A percentile compares a stretch with the other conserved stretches of the same genome.
Conservation (phyloP, 2,113 vertebrate genomes). For the Poeciliopsis prolifica region DNA sequence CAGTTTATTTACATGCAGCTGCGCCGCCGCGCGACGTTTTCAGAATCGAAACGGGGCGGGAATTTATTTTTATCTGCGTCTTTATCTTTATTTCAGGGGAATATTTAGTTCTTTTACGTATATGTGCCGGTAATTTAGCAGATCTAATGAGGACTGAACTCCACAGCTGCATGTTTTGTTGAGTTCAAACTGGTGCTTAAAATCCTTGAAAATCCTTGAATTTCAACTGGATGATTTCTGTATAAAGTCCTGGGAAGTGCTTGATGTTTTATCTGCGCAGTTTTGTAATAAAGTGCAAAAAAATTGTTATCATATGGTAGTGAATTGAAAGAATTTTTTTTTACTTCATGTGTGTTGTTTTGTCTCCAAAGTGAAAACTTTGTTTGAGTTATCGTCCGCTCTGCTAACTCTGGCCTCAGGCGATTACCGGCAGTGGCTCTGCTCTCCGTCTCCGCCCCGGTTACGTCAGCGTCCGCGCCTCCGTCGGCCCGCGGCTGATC, state of each 20-base stretch:
- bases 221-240: no score
- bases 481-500: conserved; percentile 38
- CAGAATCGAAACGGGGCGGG: not conserved
- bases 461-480: conserved; percentile 5
- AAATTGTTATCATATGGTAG: no score
- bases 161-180: not conserved
- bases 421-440: conserved; percentile 53
- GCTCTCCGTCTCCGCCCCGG: not conserved
- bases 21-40: not conserved
- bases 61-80: conserved; percentile 3
- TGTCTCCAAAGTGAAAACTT: no score
- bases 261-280: no score
- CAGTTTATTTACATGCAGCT: conserved; percentile 39
- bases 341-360: no score
- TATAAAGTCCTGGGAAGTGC: no score
- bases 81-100: not conserved
- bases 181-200: not conserved
- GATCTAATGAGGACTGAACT: conserved; percentile 46
- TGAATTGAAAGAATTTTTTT: no score
- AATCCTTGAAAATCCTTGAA: no score
- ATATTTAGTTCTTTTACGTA: not conserved
- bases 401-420: conserved; percentile 7
- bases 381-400: conserved; percentile 15
- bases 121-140: conserved; percentile 5
- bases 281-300: no score